Conservation (phyloP, 2,113 vertebrate genomes). For the human region DNA sequence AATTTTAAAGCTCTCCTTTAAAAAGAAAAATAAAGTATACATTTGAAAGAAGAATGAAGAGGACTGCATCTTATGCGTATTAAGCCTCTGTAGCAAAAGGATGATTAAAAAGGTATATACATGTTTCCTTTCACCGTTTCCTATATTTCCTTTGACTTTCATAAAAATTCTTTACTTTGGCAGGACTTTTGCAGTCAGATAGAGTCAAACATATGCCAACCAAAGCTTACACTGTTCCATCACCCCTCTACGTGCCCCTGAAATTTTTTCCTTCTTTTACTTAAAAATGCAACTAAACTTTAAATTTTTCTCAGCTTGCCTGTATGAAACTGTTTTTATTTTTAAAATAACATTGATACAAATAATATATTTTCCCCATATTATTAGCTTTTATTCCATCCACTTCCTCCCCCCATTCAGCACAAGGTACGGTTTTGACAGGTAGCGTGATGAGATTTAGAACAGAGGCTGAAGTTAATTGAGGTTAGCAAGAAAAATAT, state of each 20-base stretch:
- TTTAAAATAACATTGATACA: neutral
- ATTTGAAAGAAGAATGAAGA: slow-evolving; percentile 23
- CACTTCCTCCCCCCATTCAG: neutral
- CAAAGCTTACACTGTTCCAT: rapidly evolving
- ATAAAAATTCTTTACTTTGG: neutral
- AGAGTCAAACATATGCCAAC: neutral
- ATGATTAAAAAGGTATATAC: neutral
- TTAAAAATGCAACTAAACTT: neutral
- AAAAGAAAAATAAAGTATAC: slow-evolving; percentile 20
- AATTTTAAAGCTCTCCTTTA: neutral
- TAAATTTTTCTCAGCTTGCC: neutral
- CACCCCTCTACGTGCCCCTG: neutral
- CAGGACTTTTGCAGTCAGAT: neutral
- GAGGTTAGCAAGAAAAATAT: slow-evolving; percentile 75
- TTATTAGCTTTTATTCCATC: neutral
- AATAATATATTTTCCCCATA: neutral
- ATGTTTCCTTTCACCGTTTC: neutral
- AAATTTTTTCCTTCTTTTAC: neutral
- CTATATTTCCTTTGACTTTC: neutral
- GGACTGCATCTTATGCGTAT: neutral
- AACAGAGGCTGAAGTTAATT: slow-evolving; percentile 74
- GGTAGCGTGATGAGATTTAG: slow-evolving; percentile 43
- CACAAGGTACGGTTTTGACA: slow-evolving; percentile 50
- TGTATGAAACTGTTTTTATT: neutral
- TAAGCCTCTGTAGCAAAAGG: neutral